Base-by-base conservation (phyloP, 2,113 vertebrate species). In the Craseonycteris thonglongyai region DNA sequence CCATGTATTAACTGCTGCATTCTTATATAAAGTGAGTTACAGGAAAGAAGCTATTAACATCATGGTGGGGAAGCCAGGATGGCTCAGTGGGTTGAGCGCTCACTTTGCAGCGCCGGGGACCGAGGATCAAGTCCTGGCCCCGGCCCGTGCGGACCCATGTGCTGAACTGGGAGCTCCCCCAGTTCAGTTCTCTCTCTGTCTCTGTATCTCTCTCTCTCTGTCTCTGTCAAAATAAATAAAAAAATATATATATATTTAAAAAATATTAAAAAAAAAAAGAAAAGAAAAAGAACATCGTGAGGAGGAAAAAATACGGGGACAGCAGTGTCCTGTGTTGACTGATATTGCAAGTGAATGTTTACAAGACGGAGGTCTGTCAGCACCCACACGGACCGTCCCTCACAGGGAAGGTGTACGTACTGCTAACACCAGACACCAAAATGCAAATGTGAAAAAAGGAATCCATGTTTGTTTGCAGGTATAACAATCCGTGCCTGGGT, bases 331-430 rank as follows among this genome's bases (percentile, higher is more conserved):
- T 10, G 42, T 19, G 6, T 45, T 28, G 24, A 30, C 4, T 7
- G 6, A 16, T 9, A 16, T 8, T 2, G 12, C 15, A 9, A 38
- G 51, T 3, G 24, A 4, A 10, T n/a, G 4, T 8, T 26, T 38
- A 24, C n/a, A 28, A 26, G 49, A 35, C 5, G 30, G 21, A 18
- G 9, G 0, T 22, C 69, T 30, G 19, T 14, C 26, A 59, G 11
- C 26, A n/a, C 49, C 71, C 7, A 21, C 7, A 3, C 24, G 47
- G 1, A 2, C 15, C 15, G 2, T 35, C 49, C 74, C 74, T 38
- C 13, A 0, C 19, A 2, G 4, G 49, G 75, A 1, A 26, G n/a
- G 6, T 14, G 33, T 15, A 28, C 5, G 58, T 5, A 28, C 16
- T 13, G 2, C 71, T 47, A 33, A 47, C 69, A 5, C 26, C 2